These are phyloP conservation scores for Acanthacorydalis orientalis DNA, from an alignment of 2,888 invertebrate species.

Conservation along the genomic window DNA sequence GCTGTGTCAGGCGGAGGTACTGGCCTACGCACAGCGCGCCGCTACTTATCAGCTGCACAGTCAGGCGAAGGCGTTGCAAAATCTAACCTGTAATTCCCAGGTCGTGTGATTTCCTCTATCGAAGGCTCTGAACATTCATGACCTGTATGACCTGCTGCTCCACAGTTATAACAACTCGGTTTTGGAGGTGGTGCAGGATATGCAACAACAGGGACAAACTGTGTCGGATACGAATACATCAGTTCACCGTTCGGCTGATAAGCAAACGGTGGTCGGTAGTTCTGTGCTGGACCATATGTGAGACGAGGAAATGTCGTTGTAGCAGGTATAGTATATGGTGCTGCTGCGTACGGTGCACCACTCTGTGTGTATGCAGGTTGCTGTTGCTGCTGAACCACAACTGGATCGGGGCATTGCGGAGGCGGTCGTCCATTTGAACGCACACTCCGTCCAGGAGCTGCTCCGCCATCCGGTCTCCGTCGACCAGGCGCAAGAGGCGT, in stretches of 20 bases:
- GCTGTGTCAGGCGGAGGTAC: background rate
- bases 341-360: conserved; percentile 16
- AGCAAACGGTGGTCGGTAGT: conserved; percentile 24
- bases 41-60: conserved; percentile 6
- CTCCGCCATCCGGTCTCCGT: conserved; percentile 5
- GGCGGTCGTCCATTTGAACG: conserved; percentile 17
- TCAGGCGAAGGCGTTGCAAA: conserved; percentile 24
- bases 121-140: conserved; percentile 79
- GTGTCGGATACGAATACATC: conserved; percentile 23
- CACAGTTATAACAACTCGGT: conserved; percentile 84
- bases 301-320: conserved; percentile 19
- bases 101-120: conserved; percentile 79
- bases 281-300: conserved; percentile 19
- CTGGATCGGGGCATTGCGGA: conserved; percentile 28
- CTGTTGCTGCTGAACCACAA: conserved; percentile 13
- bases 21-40: background rate
- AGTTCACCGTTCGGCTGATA: conserved; percentile 36
- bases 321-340: conserved; percentile 20
- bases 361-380: conserved; percentile 6
- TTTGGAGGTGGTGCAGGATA: conserved; percentile 39
- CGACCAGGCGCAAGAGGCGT: conserved; percentile 32
- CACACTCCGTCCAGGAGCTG: conserved; percentile 3
- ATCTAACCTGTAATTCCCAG: conserved; percentile 50
- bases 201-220: conserved; percentile 19
- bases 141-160: conserved; percentile 66